Evolutionary conservation across 2,113 vertebrate species (phyloP), one percentile per base, ranked within the genome.

Genomic region (Brachypodius melanocephalos): DNA sequence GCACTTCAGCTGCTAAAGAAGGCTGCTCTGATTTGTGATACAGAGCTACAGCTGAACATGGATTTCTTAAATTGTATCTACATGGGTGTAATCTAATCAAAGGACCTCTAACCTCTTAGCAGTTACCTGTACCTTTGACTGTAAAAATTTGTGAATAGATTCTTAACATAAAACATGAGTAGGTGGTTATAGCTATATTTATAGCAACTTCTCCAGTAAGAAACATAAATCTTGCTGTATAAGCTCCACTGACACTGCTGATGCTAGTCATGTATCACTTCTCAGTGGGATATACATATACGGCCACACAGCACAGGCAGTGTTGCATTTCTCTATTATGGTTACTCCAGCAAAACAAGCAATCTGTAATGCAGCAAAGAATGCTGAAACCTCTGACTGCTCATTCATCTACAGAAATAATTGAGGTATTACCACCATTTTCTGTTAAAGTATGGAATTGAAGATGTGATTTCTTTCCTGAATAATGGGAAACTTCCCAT

Each of bases 211-310:
- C 40, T 88, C 55, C 40, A 25, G 13, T 36, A 46, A 90, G 90
- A 92, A 85, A 43, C 76, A 68, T 42, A 65, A 68, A 61, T 67
- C 57, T 75, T 63, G 52, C 89, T 72, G 57, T 58, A 59, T 55
- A 63, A 94, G 84, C 55, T 92, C 40, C n/a, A 48, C 54, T 86
- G 58, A 75, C 88, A 73, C 84, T 81, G 90, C 94, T 91, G 85
- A 82, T 89, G 69, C 14, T 31, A 83, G 58, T 92, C 72, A 14
- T 36, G 17, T 57, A 65, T 91, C 68, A 38, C 32, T 28, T 75
- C 55, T 59, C 75, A 55, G 80, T 10, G 51, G 49, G 34, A 78
- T 31, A 63, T 80, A 80, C 45, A 65, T 58, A 80, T 17, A 46
- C 29, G 40, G 45, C 58, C 17, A 9, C 68, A 29, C 15, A 66